phyloP scores from a whole-genome alignment of 1,140 invertebrate genomes.

The Leptinotarsa lineolata region DNA sequence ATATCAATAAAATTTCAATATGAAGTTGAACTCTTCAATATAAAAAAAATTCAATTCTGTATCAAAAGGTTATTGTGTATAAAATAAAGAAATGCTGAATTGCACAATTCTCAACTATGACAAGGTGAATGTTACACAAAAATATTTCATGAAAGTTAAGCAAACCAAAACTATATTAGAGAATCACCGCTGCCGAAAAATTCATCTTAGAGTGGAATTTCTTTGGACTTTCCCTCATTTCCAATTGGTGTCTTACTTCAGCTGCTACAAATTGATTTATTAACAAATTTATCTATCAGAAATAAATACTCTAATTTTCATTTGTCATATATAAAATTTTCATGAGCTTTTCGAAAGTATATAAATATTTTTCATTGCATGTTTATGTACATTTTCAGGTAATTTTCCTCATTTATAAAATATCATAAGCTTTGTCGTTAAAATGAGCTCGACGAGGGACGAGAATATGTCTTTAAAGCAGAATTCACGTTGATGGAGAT shows the following conservation, averaged over 20 bases:
- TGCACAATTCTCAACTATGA: too few species aligned
- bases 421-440: constrained; percentile 17
- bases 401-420: constrained; percentile 16
- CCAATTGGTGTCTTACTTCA: not conserved
- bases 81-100: too few species aligned
- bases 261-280: not conserved
- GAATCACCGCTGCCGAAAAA: too few species aligned
- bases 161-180: too few species aligned
- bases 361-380: constrained; percentile 21
- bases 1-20: too few species aligned
- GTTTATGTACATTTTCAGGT: constrained; percentile 18
- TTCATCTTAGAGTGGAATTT: too few species aligned
- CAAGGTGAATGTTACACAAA: too few species aligned
- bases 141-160: too few species aligned
- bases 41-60: too few species aligned
- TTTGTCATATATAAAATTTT: constrained; percentile 1
- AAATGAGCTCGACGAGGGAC: constrained; percentile 8
- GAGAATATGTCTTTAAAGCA: not conserved
- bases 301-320: not conserved
- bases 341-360: constrained; percentile 11
- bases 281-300: not conserved
- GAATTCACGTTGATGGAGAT: not conserved
- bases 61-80: too few species aligned
- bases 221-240: too few species aligned
- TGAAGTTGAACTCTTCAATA: too few species aligned